Evolutionary conservation across 2,888 invertebrate genomes (phyloP), one percentile per base, ranked within the genome.

Genomic region (Abrostola tripartita): DNA sequence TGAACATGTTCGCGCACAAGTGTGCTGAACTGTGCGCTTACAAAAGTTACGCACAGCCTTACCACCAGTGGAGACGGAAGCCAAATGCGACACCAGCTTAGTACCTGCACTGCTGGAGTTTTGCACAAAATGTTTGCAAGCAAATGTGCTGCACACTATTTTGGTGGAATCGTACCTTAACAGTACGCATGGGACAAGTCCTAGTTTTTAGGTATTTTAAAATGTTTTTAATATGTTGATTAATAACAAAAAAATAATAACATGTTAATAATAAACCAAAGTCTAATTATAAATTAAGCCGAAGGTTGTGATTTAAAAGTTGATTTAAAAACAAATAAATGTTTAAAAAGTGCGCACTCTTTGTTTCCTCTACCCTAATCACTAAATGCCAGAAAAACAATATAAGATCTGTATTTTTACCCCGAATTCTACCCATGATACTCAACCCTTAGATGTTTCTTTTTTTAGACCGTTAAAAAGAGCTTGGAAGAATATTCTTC

Each of bases 371-470:
- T 44, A 44, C 44, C 44, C 24, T 24, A 24, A n/a, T n/a, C n/a
- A n/a, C 55, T 44, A n/a, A 57, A 41, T 85, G 86, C 56, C 49
- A 78, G 12, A 61, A 79, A 50, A 57, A 80, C 59, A 67, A 83
- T 57, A 85, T 84, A 37, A 44, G 40, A 8, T 84, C 85, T 64
- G 60, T 78, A 7, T 79, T 74, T 61, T 59, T 84, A 41, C 82
- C 82, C 37, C 61, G 11, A 82, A 84, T 55, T 61, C 76, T 0
- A 79, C 81, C 9, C 81, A 84, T 58, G 51, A 85, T 63, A 76
- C 56, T 37, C 56, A 56, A 38, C 56, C 56, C 11, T 35, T 56
- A 49, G 56, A 56, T n/a, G 58, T 85, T 37, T 71, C 79, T 12
- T 78, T 76, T 52, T 84, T 84, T 60, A 51, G 68, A 12, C 76